Conservation (phyloP, 2,888 invertebrate genomes). For the Steinernema carpocapsae region DNA sequence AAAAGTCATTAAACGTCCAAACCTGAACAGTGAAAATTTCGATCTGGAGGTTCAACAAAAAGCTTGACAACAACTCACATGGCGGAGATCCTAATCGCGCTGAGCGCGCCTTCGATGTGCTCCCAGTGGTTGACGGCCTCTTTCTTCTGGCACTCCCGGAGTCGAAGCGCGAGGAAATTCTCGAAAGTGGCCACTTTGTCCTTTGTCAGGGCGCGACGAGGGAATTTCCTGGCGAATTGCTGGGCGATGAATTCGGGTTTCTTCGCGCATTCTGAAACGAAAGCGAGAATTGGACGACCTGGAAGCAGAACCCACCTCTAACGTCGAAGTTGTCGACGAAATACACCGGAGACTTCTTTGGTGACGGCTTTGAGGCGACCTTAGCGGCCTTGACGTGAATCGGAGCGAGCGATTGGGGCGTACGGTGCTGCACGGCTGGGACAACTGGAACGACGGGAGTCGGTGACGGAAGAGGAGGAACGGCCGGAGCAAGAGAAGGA, state of each 20-base stretch:
- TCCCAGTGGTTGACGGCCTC: slow-evolving; percentile 49
- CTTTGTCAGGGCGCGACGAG: slow-evolving; percentile 48
- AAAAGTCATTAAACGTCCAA: no score
- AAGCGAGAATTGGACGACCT: background rate
- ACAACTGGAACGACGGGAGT: background rate
- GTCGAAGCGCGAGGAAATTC: slow-evolving; percentile 47
- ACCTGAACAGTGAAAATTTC: no score
- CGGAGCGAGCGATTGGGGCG: background rate
- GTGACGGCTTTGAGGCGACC: background rate
- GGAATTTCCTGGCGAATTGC: slow-evolving; percentile 64
- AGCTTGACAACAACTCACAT: slow-evolving; percentile 35
- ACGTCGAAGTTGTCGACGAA: slow-evolving; percentile 18
- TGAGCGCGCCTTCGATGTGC: slow-evolving; percentile 40
- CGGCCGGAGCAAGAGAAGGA: background rate
- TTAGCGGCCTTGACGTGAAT: slow-evolving; percentile 14
- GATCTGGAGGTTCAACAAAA: background rate
- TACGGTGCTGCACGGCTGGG: background rate
- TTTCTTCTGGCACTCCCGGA: slow-evolving; percentile 48
- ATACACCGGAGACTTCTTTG: slow-evolving; percentile 2
- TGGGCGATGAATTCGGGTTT: slow-evolving; percentile 54
- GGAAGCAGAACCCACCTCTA: background rate
- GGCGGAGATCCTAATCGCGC: slow-evolving; percentile 37
- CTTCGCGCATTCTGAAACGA: slow-evolving; percentile 54
- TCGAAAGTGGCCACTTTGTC: slow-evolving; percentile 48
- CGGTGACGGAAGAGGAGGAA: background rate